A percentile compares a stretch with the other conserved stretches of the same genome.
Evolutionary conservation across 2,797 vertebrate genomes (phyloP).

Genomic region (Hemibagrus guttatus): DNA sequence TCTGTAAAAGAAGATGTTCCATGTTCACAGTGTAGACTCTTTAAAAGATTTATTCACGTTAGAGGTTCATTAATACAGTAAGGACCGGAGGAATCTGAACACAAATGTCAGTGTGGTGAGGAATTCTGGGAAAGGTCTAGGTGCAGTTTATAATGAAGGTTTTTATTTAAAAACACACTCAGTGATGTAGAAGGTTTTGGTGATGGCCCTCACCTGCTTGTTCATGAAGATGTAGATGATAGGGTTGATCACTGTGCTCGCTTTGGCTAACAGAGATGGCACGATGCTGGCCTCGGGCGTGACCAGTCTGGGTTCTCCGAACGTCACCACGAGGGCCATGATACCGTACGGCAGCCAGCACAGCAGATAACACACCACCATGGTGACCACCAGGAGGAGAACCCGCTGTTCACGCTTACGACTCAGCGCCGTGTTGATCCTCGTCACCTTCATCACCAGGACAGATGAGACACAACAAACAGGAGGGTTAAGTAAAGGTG

Average conservation of each 20-base stretch:
- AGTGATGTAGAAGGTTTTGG: not conserved
- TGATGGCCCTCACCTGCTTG: conserved; percentile 75
- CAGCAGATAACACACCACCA: conserved; percentile 81
- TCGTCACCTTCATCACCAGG: conserved; percentile 66
- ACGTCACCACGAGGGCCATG: conserved; percentile 74
- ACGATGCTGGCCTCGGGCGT: conserved; percentile 74
- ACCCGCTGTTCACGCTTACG: conserved; percentile 73
- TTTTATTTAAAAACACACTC: not conserved
- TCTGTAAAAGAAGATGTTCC: not conserved
- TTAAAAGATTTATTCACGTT: not conserved
- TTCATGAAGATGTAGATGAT: conserved; percentile 85
- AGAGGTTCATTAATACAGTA: not conserved
- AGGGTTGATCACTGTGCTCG: conserved; percentile 81
- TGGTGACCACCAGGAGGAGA: conserved; percentile 76
- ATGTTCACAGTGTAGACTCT: not conserved
- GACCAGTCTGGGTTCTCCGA: conserved; percentile 72
- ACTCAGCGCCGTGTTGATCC: conserved; percentile 61
- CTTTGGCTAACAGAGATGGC: conserved; percentile 81
- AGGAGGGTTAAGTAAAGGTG: not conserved
- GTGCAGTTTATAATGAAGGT: not conserved
- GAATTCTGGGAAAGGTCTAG: not conserved
- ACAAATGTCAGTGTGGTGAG: not conserved
- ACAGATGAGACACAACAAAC: not conserved
- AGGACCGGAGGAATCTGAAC: not conserved
- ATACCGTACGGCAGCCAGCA: conserved; percentile 83